Base-by-base conservation (phyloP, 2,888 invertebrate genomes). In the Caenorhabditis macrosperma region DNA sequence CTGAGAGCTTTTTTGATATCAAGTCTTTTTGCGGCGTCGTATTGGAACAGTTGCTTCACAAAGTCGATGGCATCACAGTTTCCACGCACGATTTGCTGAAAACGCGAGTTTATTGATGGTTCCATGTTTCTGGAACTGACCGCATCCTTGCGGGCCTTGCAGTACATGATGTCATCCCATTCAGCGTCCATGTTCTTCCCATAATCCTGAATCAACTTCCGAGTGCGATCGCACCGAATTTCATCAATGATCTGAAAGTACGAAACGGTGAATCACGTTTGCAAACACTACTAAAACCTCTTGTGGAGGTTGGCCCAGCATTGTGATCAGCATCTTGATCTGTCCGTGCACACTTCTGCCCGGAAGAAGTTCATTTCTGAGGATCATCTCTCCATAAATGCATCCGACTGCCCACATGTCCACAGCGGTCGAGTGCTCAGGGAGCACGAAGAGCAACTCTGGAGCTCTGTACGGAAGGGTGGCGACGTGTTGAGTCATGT, bases 331-430 rank as follows among this genome's bases (percentile, higher is more conserved):
- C 41, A 89, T 83, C 64, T 88, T 87, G 63, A 89, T 89, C 75
- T 89, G 89, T 12, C 83, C 84, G 9, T 85, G 82, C 26, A 89
- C 89, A 71, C 85, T 86, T 78, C 88, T 81, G 38, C 88, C 88
- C 0, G 89, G 87, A 54, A 89, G 85, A 3, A 88, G 55, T 55
- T 88, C 88, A 28, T 85, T 78, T 33, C 86, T 64, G n/a, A 87
- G 77, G 41, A 88, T 79, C 89, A 89, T 89, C 76, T 89, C 89
- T 20, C 85, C 89, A 66, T 87, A 83, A 66, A 89, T 89, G 55
- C 88, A 89, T 52, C 88, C 89, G 24, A 89, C 87, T 4, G 89
- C 88, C 88, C 88, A 89, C 86, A 89, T 87, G 61, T 89, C 89
- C 17, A 89, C 88, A 38, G 87, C 88, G 0, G 88, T 89, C n/a